Base-by-base conservation (phyloP, 2,888 invertebrate genomes). In the Acleris sparsana region DNA sequence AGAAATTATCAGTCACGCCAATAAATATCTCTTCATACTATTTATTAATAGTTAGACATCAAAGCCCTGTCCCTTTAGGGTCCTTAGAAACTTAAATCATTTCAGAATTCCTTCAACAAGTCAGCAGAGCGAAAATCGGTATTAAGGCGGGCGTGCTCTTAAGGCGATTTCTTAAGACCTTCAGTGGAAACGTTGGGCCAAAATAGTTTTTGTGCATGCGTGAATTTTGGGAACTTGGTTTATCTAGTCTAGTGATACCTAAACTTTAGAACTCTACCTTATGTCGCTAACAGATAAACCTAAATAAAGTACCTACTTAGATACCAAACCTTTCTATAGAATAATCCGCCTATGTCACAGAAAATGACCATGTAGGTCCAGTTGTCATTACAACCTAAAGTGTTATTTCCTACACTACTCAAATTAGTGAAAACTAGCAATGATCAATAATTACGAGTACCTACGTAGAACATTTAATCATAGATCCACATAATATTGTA, bases 41-140 rank as follows among this genome's bases (percentile, higher is more conserved):
- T 46, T 53, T 53, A 63, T 22, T 46, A 57, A 57, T 52, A 9
- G 58, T 17, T n/a, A 39, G 43, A 53, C 59, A 64, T 59, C 64
- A 64, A 64, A 64, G 64, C 53, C 59, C 33, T 29, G 20, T 52
- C 53, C 46, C 44, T n/a, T n/a, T 63, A 63, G 59, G 48, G 53
- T 11, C 22, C 43, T 59, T 59, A 64, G 59, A 59, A 53, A 64
- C 43, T 53, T 59, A 49, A 64, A 64, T 64, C 18, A 59, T 64
- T 64, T 64, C 53, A 64, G 64, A 59, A 64, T 39, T 64, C 43
- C 49, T 64, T 53, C 53, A 53, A 64, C 16, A 48, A 59, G 18
- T 64, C 64, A 64, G 46, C 53, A 64, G 64, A 64, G 64, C 59
- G 59, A 53, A 48, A 64, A 64, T 58, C 53, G 48, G 39, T 25